These are phyloP conservation scores for Poecilia gillii DNA, from an alignment of 2,797 vertebrate genomes.

Conservation along the genomic window DNA sequence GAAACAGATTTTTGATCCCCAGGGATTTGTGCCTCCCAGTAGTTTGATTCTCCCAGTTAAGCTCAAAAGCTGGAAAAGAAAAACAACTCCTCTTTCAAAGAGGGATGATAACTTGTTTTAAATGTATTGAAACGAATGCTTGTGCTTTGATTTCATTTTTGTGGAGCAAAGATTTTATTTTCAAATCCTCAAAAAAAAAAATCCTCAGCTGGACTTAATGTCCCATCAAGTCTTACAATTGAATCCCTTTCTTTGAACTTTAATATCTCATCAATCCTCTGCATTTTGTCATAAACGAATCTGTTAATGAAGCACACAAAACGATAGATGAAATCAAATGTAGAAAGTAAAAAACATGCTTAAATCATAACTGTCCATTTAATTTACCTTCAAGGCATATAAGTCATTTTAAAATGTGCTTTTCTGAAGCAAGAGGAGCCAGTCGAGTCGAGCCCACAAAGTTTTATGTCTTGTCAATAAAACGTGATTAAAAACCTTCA, in stretches of 20 bases:
- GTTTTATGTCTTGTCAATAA: background rate
- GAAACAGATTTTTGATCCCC: conserved; percentile 29
- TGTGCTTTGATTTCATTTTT: background rate
- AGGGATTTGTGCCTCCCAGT: conserved; percentile 13
- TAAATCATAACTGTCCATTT: background rate
- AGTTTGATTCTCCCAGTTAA: conserved; percentile 7
- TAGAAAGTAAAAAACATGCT: background rate
- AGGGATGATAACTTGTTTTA: conserved; percentile 12
- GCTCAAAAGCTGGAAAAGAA: conserved; percentile 25
- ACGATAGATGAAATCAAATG: background rate
- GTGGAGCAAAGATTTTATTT: conserved; percentile 15
- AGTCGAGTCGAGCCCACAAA: background rate
- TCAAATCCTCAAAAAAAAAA: background rate
- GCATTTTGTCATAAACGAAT: background rate
- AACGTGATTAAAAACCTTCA: background rate
- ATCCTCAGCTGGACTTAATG: background rate
- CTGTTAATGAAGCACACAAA: background rate
- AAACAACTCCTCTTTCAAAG: background rate
- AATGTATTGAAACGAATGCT: conserved; percentile 6
- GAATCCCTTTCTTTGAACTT: background rate
- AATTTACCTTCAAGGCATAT: background rate
- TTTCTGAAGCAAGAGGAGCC: background rate
- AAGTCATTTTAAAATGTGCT: background rate
- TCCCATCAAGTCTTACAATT: background rate
- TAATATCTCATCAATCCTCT: background rate